Conservation (phyloP, 2,113 vertebrate species). For the Catharus bicknelli region DNA sequence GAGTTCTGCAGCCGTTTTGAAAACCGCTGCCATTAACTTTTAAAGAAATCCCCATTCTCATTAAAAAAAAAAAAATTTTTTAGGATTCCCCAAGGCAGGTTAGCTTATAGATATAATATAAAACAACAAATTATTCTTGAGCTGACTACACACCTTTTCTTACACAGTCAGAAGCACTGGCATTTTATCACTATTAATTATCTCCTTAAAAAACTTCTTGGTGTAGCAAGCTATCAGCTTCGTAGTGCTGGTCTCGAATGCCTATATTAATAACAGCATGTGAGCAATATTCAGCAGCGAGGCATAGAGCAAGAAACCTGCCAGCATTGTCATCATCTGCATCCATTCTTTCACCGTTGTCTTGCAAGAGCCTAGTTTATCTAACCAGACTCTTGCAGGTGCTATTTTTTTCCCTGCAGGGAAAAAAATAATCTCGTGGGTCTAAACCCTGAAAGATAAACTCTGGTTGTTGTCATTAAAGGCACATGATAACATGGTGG, state of each 20-base stretch:
- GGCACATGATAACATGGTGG: neutral
- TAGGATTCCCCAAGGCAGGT: neutral
- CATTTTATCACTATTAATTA: conserved; percentile 37
- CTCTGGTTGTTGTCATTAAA: neutral
- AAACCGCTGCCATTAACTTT: conserved; percentile 48
- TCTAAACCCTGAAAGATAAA: neutral
- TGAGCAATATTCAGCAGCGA: neutral
- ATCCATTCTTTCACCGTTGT: neutral
- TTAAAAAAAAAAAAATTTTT: neutral
- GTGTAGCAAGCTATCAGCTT: neutral
- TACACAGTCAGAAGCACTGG: neutral
- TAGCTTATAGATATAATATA: neutral
- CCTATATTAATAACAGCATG: neutral
- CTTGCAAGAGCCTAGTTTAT: neutral
- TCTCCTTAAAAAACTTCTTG: neutral
- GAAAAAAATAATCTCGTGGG: neutral
- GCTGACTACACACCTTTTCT: neutral
- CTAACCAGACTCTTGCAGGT: neutral
- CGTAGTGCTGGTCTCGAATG: neutral
- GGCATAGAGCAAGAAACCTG: neutral
- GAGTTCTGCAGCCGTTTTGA: neutral
- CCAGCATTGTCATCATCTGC: neutral
- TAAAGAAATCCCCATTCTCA: neutral
- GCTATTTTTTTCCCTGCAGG: neutral
- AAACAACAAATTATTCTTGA: conserved; percentile 1